Base-by-base conservation (phyloP, 2,113 vertebrate species). In the Dromaius novaehollandiae region DNA sequence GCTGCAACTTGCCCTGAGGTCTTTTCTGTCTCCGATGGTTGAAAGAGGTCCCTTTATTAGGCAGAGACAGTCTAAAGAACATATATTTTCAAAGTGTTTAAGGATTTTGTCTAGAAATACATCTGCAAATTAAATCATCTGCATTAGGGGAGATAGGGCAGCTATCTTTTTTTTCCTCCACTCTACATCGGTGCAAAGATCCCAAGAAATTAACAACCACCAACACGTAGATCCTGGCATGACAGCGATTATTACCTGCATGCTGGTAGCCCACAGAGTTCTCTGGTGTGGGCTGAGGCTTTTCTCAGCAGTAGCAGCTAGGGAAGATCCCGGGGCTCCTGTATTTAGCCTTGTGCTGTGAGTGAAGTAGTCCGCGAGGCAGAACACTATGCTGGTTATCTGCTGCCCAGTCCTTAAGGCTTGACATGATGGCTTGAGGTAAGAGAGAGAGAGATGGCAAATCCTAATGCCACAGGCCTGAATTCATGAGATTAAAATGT, bases 341-440 rank as follows among this genome's bases (percentile, higher is more conserved):
- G 20, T 61, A 28, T 36, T 20, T 6, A 28, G 32, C 9, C 22
- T 13, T 26, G 11, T 18, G 24, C 24, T 6, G 18, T 36, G 32
- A 63, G 18, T 46, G 9, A 32, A 48, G 51, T 15, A 15, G 26
- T 13, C 66, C 53, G 34, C 1, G 32, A 42, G 53, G 56, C 50
- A 6, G 6, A 65, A 16, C 1, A 14, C 53, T 3, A 0, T 0
- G 0, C 3, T 11, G 7, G 40, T 1, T 25, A 30, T 32, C 40
- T 73, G 44, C 76, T 9, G 38, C 32, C 48, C 79, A 7, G 0
- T 28, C 24, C 7, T 22, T 17, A 30, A 16, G 14, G 34, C 24
- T 28, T 28, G 18, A 13, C 3, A 24, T 1, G n/a, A 13, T 6
- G 6, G 44, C 64, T 65, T 28, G 40, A 14, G 44, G 65, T 18